Base-by-base conservation (phyloP, 2,888 invertebrate genomes). In the Syrphus vitripennis region DNA sequence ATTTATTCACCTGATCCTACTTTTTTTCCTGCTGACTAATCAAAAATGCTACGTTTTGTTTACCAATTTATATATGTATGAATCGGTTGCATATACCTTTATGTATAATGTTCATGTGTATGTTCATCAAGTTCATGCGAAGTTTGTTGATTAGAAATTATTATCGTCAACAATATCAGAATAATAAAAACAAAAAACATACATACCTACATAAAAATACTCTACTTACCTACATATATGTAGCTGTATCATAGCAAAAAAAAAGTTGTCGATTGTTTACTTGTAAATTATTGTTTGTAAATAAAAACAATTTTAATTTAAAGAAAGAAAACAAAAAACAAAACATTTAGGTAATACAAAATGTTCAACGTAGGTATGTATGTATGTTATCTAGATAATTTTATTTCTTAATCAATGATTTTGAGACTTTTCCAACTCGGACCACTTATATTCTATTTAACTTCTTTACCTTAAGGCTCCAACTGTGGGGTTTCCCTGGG, bases 241-340 rank as follows among this genome's bases (percentile, higher is more conserved):
- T n/a, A n/a, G n/a, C n/a, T n/a, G n/a, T n/a, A n/a, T n/a, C n/a
- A n/a, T n/a, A n/a, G n/a, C n/a, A n/a, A n/a, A n/a, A n/a, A n/a
- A n/a, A n/a, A n/a, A n/a, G n/a, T 0, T 21, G 19, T 45, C 21
- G n/a, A 40, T 48, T 48, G 45, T 48, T 48, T 48, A 48, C 21
- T 48, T 21, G 10, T 1, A 40, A 40, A 7, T 37, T n/a, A n/a
- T n/a, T n/a, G 40, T 40, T 40, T 40, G n/a, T 31, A 31, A 31
- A 31, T 7, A 3, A 31, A 31, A n/a, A n/a, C n/a, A 5, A 29
- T 7, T 34, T 9, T 12, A 31, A 31, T n/a, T n/a, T 10, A 34
- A 31, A 19, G 0, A 57, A 14, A n/a, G 3, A 24, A 40, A 61
- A 61, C 0, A 42, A 9, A 26, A 10, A 19, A 59, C 94, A 94